A percentile compares a stretch with the other conserved stretches of the same genome.
Conservation (phyloP, 2,797 vertebrate genomes). For the Potorous gilbertii region DNA sequence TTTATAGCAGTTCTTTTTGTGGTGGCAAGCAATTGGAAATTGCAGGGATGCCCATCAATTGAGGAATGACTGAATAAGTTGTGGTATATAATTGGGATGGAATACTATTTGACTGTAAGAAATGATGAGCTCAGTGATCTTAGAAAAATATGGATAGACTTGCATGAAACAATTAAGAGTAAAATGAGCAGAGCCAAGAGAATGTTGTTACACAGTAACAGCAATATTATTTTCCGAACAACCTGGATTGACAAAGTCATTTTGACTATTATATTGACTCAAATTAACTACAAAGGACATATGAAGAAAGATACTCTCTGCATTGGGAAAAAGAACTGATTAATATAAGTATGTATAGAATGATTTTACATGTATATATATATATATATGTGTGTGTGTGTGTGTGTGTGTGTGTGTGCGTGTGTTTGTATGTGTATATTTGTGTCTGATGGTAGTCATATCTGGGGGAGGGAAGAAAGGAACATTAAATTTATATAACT, state of each 20-base stretch:
- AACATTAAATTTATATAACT: no score
- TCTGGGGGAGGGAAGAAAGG: no score
- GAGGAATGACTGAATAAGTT: not conserved
- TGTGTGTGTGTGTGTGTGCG: no score
- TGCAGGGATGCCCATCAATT: not conserved
- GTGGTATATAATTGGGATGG: not conserved
- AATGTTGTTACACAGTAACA: not conserved
- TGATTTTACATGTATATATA: not conserved
- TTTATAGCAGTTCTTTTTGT: not conserved
- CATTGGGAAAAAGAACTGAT: not conserved
- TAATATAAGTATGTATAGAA: not conserved
- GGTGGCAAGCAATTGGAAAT: not conserved
- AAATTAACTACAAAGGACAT: not conserved
- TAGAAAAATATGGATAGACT: not conserved
- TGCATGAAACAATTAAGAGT: not conserved
- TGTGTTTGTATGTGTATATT: no score
- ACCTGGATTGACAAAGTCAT: not conserved
- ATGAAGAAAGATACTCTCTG: not conserved
- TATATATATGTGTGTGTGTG: no score
- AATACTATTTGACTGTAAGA: not conserved
- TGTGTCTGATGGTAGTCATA: no score
- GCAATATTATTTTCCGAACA: not conserved
- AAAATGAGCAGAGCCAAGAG: not conserved
- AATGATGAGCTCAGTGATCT: not conserved
- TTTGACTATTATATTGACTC: not conserved